Base-by-base conservation (phyloP, 2,888 invertebrate species). In the Alsophila aescularia region DNA sequence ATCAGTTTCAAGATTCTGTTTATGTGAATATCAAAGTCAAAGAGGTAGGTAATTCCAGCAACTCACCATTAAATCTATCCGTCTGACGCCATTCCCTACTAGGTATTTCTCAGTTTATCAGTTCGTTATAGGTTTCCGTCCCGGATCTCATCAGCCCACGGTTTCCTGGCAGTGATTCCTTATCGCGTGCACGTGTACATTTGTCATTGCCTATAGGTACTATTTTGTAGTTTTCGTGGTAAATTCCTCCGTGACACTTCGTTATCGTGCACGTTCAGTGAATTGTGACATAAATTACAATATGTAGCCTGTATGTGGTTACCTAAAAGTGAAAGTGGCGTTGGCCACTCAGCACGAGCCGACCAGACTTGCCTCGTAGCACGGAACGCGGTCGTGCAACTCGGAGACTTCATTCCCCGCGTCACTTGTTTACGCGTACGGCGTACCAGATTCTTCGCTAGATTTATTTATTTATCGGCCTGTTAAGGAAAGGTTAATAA, bases 81-180 rank as follows among this genome's bases (percentile, higher is more conserved):
- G 40, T 48, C 52, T 39, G 35, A 55, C 54, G 58, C 50, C 55
- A 52, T 40, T 58, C 57, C 62, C 65, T 65, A 65, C 34, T 29
- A 45, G 12, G 45, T 47, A 51, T 57, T 49, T 53, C 43, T 60
- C 56, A 57, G 48, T 45, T 52, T 58, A 55, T 55, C 18, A 44
- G 27, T 50, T 63, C 60, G 47, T 58, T 57, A 39, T 48, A 59
- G 24, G 32, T 60, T 47, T 51, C 39, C 36, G 67, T 70, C 64
- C 72, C 73, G 72, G 67, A 68, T 64, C 64, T 56, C 58, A 70
- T 75, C 75, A 76, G 76, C 76, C 77, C 75, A 76, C 75, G 48
- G 37, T 55, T 59, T 62, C 53, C 52, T 49, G 13, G 52, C 43
- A 50, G 42, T 35, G 37, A 15, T 53, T 49, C 43, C 40, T 49